Base-by-base conservation (phyloP, 2,113 vertebrate species). In the Plestiodon gilberti region DNA sequence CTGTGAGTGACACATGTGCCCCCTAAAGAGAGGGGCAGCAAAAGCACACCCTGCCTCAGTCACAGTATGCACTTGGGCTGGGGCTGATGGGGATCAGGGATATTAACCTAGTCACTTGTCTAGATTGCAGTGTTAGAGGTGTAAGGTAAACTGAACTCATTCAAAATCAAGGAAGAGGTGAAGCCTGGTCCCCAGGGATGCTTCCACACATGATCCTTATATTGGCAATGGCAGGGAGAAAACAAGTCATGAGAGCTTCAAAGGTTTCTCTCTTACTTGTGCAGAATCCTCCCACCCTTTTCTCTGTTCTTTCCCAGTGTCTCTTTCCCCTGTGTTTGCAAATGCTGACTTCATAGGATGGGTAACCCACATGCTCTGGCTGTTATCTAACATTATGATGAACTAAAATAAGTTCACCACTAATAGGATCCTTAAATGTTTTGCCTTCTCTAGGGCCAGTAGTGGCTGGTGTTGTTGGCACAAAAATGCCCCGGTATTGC, bases 401-500 rank as follows among this genome's bases (percentile, higher is more conserved):
- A 48, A 22, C 2, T 52, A 2, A 6, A 43, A 61, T 28, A 25
- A 43, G 38, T 18, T 13, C 5, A 28, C 13, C 73, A 25, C 15
- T 48, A 52, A 74, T 35, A 18, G 57, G 22, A 61, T 62, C 11
- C 28, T 71, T 48, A 25, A 33, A 65, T 30, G n/a, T 40, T 43
- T 86, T 35, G 82, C 59, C 57, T 78, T 85, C 69, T 73, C 62
- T n/a, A 98, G 98, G 98, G 4, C 95, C 97, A 0, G 97, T 99
- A 87, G 97, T 98, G 20, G 98, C 98, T 30, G 98, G 98, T 30
- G 97, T 98, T 3, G 97, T 98, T 3, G 97, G 98, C 76, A 98
- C 98, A 1, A 99, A 98, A 94, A 98, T 99, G 98, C 97, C 98
- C 33, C 96, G 97, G 0, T 98, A 98, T 87, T 98, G 98, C 87